Conservation (phyloP, 2,797 vertebrate species). For the Phyllotis vaccarum region DNA sequence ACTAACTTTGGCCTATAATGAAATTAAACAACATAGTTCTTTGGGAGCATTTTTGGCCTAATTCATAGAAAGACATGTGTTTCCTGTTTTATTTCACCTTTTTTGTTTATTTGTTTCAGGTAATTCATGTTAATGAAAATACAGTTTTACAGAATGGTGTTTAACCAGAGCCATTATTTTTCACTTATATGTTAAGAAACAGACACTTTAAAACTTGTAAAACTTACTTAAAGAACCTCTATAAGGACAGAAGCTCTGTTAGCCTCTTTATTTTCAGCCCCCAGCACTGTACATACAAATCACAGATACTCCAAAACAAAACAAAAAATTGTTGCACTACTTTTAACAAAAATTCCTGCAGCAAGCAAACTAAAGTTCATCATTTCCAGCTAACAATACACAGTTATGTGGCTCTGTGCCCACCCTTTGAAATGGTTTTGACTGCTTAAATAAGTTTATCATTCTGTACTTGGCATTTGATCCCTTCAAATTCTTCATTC, state of each 20-base stretch:
- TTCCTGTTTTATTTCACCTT: background rate
- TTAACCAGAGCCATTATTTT: constrained; percentile 13
- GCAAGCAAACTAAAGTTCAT: background rate
- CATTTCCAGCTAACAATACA: background rate
- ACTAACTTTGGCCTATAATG: background rate
- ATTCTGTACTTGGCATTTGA: background rate
- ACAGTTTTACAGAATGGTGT: background rate
- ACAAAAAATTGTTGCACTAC: background rate
- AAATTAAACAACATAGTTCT: background rate
- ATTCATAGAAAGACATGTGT: background rate
- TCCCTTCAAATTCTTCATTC: constrained; percentile 30
- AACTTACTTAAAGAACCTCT: background rate
- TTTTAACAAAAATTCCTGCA: background rate
- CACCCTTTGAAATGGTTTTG: constrained; percentile 39
- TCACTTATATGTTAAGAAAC: constrained; percentile 15
- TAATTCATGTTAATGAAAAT: constrained; percentile 18
- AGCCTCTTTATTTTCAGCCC: background rate
- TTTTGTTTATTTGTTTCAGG: background rate
- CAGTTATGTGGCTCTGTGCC: background rate
- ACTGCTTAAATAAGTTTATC: constrained; percentile 29
- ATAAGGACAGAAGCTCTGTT: background rate
- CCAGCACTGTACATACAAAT: background rate
- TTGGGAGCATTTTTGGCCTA: background rate
- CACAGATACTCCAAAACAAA: background rate
- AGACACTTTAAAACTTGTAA: constrained; percentile 6